Conservation (phyloP, 2,113 vertebrate genomes). For the Potamarius usumacintae region DNA sequence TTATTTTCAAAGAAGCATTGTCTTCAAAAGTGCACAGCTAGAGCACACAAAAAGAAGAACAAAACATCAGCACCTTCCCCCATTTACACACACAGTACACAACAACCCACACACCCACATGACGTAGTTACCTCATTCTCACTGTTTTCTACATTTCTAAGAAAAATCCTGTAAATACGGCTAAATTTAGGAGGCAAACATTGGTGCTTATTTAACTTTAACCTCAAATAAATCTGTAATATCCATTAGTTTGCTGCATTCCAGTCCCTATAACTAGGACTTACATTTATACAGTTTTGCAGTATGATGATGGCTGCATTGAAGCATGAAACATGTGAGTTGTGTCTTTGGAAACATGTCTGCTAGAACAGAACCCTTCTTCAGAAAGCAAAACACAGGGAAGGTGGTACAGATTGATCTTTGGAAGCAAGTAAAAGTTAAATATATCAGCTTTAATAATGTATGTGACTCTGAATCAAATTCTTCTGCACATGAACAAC, state of each 20-base stretch:
- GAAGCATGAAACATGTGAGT: not conserved
- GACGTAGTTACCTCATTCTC: not conserved
- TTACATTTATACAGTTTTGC: not conserved
- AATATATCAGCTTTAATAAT: not conserved
- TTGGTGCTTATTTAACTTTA: not conserved
- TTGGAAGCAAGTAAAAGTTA: not conserved
- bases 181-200: not conserved
- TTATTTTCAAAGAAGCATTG: not conserved
- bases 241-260: no score
- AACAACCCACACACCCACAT: slow-evolving; percentile 20
- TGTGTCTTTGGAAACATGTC: not conserved
- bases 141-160: not conserved
- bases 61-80: slow-evolving; percentile 15
- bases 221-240: not conserved
- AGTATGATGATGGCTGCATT: not conserved
- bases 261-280: not conserved
- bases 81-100: slow-evolving; percentile 10
- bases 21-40: not conserved
- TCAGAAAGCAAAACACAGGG: not conserved
- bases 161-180: not conserved
- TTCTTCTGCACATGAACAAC: not conserved
- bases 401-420: not conserved
- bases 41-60: not conserved
- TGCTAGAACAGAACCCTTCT: not conserved
- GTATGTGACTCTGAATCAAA: not conserved